These are phyloP conservation scores for Nasalis larvatus DNA, from an alignment of 2,113 vertebrate species.

Conservation along the genomic window DNA sequence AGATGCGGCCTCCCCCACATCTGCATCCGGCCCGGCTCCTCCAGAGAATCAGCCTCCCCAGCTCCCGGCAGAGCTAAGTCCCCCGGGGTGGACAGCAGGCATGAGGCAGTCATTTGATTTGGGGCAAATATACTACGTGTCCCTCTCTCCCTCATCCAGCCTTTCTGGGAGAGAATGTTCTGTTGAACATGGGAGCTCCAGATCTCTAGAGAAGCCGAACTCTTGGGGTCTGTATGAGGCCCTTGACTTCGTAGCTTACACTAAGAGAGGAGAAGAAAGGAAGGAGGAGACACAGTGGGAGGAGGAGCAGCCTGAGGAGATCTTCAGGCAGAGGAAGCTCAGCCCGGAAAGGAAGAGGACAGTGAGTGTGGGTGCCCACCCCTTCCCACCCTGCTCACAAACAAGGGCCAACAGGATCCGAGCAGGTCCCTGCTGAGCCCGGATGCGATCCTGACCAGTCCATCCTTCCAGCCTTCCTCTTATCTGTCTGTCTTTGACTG, in stretches of 20 bases:
- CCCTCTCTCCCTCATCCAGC: not conserved
- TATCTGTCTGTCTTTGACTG: not conserved
- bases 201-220: not conserved
- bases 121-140: accelerated
- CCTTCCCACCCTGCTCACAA: not conserved
- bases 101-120: not conserved
- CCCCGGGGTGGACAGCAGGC: not conserved
- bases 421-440: not conserved
- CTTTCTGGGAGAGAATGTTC: not conserved
- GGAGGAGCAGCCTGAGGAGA: not conserved
- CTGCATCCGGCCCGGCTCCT: not conserved
- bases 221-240: not conserved
- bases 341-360: not conserved
- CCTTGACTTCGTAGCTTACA: not conserved
- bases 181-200: not conserved
- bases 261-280: not conserved
- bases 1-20: accelerated
- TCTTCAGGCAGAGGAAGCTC: not conserved
- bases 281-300: not conserved
- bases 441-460: not conserved
- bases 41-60: not conserved
- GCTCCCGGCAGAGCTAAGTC: not conserved
- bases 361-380: accelerated
- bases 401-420: not conserved
- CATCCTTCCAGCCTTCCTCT: not conserved